Evolutionary conservation across 2,797 vertebrate genomes (phyloP).

Genomic region (Loris lydekkerianus): DNA sequence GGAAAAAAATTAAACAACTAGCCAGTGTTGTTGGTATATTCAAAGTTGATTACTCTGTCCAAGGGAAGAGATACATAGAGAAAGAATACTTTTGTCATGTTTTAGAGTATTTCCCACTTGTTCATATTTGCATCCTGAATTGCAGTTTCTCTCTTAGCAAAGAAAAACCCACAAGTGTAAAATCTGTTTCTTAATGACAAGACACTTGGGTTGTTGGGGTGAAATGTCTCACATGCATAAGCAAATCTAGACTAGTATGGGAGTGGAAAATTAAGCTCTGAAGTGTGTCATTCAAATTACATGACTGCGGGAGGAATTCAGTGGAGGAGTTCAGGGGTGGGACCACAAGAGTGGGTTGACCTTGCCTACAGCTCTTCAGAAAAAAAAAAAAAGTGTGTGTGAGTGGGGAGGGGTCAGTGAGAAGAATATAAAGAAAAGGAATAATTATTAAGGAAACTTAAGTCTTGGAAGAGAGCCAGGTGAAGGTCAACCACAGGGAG

Average conservation of each 20-base stretch:
- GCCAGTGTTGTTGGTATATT: neutral
- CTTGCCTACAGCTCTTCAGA: neutral
- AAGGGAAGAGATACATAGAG: neutral
- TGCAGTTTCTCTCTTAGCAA: neutral
- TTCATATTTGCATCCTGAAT: neutral
- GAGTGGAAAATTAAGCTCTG: neutral
- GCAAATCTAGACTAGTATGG: neutral
- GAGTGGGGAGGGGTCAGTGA: neutral
- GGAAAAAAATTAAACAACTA: neutral
- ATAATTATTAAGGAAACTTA: neutral
- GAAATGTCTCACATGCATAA: neutral
- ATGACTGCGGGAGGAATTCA: neutral
- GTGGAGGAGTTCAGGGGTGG: neutral
- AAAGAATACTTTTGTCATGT: neutral
- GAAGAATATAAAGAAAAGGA: neutral
- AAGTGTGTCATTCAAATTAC: neutral
- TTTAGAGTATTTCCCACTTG: neutral
- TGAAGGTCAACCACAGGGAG: neutral
- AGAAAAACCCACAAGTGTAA: neutral
- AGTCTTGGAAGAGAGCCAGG: neutral
- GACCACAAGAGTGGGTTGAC: fast-evolving
- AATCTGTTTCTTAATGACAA: constrained; percentile 18
- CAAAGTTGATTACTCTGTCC: neutral
- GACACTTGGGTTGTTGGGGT: neutral
- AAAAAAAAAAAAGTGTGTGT: neutral